These are phyloP conservation scores for Orius laevigatus DNA, from an alignment of 1,140 invertebrate species.

Conservation along the genomic window DNA sequence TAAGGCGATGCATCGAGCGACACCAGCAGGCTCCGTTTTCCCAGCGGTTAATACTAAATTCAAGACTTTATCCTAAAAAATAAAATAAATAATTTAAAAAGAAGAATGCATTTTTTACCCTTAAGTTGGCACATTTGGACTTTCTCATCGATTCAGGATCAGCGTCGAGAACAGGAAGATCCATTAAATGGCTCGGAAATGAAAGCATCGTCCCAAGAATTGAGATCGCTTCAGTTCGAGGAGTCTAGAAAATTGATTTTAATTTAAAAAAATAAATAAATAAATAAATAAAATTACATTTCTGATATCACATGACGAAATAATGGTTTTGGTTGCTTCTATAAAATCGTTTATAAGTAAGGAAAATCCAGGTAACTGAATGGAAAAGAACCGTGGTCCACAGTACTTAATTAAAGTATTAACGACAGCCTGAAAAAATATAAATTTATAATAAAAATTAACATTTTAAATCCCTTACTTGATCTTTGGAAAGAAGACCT, in stretches of 20 bases:
- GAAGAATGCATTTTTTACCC: constrained; percentile 32
- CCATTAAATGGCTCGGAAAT: constrained; percentile 55
- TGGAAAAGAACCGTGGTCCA: constrained; percentile 69
- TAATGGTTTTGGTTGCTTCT: constrained; percentile 70
- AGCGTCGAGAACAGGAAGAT: constrained; percentile 68
- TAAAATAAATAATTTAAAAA: constrained; percentile 10
- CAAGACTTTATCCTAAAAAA: constrained; percentile 67
- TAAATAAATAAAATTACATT: constrained; percentile 31
- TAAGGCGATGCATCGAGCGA: constrained; percentile 77
- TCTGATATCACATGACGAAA: constrained; percentile 63
- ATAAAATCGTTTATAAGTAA: constrained; percentile 78
- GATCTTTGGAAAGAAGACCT: constrained; percentile 40
- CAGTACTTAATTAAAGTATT: constrained; percentile 50
- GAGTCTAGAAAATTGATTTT: constrained; percentile 39
- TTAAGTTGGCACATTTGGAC: constrained; percentile 53
- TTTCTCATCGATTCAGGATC: constrained; percentile 38
- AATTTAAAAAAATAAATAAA: too few species aligned
- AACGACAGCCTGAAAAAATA: constrained; percentile 34
- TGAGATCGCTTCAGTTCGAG: constrained; percentile 78
- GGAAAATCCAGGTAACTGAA: constrained; percentile 75
- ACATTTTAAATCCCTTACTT: constrained; percentile 25
- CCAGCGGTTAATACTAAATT: constrained; percentile 73
- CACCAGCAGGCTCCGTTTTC: constrained; percentile 69
- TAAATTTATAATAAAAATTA: constrained; percentile 14
- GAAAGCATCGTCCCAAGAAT: constrained; percentile 74